A percentile compares a stretch with the other conserved stretches of the same genome.
Conservation (phyloP, 2,888 invertebrate genomes). For the Nymphalis c-album region DNA sequence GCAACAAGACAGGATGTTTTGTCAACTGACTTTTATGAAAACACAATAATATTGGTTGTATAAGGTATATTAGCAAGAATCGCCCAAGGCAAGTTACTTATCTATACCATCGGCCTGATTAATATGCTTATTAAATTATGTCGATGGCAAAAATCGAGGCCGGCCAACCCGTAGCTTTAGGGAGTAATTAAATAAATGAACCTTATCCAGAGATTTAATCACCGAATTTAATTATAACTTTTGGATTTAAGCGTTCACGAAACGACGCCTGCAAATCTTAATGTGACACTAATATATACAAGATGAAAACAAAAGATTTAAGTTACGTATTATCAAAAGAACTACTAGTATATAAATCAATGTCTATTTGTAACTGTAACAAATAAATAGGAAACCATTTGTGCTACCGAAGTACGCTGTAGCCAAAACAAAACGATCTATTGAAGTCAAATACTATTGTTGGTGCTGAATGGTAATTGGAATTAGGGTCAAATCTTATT, state of each 20-base stretch:
- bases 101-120: slow-evolving; percentile 75
- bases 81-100: slow-evolving; percentile 67
- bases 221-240: slow-evolving; percentile 75
- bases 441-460: slow-evolving; percentile 63
- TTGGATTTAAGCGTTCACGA: slow-evolving; percentile 51
- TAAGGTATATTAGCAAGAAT: slow-evolving; percentile 67
- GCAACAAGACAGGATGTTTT: slow-evolving; percentile 52
- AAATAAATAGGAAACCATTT: slow-evolving; percentile 6
- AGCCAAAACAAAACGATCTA: slow-evolving; percentile 40
- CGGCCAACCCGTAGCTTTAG: slow-evolving; percentile 75
- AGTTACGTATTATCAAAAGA: neutral
- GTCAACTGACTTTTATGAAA: slow-evolving; percentile 54
- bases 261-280: slow-evolving; percentile 44
- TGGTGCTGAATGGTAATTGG: slow-evolving; percentile 64
- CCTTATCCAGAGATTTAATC: slow-evolving; percentile 76
- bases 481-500: slow-evolving; percentile 71
- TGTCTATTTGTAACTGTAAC: neutral
- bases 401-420: neutral
- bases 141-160: slow-evolving; percentile 75
- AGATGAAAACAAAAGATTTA: neutral
- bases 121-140: slow-evolving; percentile 80
- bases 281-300: slow-evolving; percentile 8
- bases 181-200: slow-evolving; percentile 80
- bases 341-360: neutral
- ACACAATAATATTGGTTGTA: slow-evolving; percentile 55